These are phyloP conservation scores for Characodon lateralis DNA, from an alignment of 2,797 vertebrate genomes.

Conservation along the genomic window DNA sequence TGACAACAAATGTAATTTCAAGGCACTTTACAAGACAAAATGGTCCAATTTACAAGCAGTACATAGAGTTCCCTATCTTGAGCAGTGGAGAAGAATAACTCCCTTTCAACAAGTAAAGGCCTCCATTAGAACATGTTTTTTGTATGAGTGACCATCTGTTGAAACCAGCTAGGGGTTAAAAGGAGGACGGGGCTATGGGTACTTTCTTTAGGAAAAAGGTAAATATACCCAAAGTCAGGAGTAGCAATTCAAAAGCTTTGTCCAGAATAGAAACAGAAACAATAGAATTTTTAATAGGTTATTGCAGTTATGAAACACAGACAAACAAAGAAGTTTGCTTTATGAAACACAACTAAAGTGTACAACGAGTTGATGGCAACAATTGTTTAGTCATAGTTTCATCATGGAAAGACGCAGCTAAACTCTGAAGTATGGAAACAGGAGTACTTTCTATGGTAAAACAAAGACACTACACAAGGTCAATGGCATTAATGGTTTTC, in stretches of 20 bases:
- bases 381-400: neutral
- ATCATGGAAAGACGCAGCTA: neutral
- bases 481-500: neutral
- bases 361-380: neutral
- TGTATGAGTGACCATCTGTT: too few species aligned
- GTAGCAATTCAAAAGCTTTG: too few species aligned
- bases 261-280: neutral
- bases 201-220: neutral
- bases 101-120: neutral
- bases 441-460: neutral
- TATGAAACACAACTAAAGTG: neutral
- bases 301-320: neutral
- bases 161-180: too few species aligned
- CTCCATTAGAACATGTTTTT: neutral
- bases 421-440: neutral
- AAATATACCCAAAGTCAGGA: neutral
- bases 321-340: neutral
- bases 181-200: neutral
- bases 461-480: neutral
- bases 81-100: neutral
- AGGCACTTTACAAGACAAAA: neutral
- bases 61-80: neutral
- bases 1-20: neutral
- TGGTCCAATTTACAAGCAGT: neutral
- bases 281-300: neutral